Evolutionary conservation across 1,140 invertebrate genomes (phyloP).

Genomic region (Hyles vespertilio): DNA sequence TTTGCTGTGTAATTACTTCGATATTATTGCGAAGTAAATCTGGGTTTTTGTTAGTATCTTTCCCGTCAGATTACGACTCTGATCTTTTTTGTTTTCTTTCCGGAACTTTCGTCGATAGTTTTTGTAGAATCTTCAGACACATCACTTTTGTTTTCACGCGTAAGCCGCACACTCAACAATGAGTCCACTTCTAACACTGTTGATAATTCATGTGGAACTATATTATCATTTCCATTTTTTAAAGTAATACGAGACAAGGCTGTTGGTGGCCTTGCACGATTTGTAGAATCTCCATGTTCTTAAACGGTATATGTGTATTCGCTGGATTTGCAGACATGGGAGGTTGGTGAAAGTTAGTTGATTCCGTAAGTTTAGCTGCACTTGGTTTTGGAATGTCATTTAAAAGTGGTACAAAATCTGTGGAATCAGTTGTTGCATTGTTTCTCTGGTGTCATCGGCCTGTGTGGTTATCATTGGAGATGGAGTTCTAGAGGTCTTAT

Average conservation of each 20-base stretch:
- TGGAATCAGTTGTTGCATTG: slow-evolving; percentile 7
- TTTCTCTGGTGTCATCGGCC: slow-evolving; percentile 9
- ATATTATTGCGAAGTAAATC: slow-evolving; percentile 31
- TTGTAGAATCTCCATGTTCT: slow-evolving; percentile 25
- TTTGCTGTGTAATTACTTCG: slow-evolving; percentile 14
- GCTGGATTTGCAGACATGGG: slow-evolving; percentile 1
- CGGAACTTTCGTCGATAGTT: background rate
- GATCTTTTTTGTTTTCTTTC: slow-evolving; percentile 5
- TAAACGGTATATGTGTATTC: slow-evolving; percentile 4
- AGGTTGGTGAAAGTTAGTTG: slow-evolving; percentile 11
- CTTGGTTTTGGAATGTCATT: slow-evolving; percentile 52
- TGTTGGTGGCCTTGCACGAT: slow-evolving; percentile 55
- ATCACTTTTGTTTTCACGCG: slow-evolving; percentile 30
- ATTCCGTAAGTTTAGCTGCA: slow-evolving; percentile 20
- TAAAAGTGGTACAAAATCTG: slow-evolving; percentile 41
- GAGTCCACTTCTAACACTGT: slow-evolving; percentile 81
- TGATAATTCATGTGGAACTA: slow-evolving; percentile 78
- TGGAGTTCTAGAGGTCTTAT: slow-evolving; percentile 4
- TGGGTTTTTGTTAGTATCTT: slow-evolving; percentile 22
- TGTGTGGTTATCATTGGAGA: slow-evolving; percentile 11
- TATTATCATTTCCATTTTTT: slow-evolving; percentile 48
- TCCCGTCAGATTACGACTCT: slow-evolving; percentile 3
- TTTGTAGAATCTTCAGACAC: slow-evolving; percentile 13
- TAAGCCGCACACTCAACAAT: slow-evolving; percentile 66
- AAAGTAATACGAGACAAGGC: slow-evolving; percentile 51